These are phyloP conservation scores for Sussaba pulchella DNA, from an alignment of 2,888 invertebrate genomes.

Conservation along the genomic window DNA sequence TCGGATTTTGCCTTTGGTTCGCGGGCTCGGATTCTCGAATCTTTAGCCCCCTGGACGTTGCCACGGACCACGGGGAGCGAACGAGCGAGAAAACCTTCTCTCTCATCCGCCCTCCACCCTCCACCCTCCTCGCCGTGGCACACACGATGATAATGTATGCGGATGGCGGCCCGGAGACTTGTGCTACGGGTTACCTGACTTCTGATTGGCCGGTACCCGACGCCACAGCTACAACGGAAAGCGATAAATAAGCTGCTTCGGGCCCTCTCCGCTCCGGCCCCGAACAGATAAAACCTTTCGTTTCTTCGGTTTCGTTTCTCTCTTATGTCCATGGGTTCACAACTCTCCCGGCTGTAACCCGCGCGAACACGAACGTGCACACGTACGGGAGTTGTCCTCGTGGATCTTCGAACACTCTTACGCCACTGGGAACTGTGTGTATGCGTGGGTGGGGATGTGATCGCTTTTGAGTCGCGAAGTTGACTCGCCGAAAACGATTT, in stretches of 20 bases:
- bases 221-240: constrained; percentile 84
- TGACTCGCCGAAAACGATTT: not conserved
- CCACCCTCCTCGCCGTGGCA: constrained; percentile 56
- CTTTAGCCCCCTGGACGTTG: constrained; percentile 62
- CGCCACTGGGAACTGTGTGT: constrained; percentile 32
- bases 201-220: constrained; percentile 83
- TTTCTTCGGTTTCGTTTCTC: constrained; percentile 77
- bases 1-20: constrained; percentile 63
- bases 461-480: not conserved
- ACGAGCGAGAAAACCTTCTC: constrained; percentile 26
- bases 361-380: not conserved
- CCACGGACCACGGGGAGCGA: not conserved
- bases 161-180: constrained; percentile 83
- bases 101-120: too few relatives aligned
- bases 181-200: constrained; percentile 82
- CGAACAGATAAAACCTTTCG: constrained; percentile 83
- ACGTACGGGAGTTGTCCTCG: not conserved
- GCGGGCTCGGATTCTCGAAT: constrained; percentile 59
- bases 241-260: constrained; percentile 81
- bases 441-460: too few relatives aligned
- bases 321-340: constrained; percentile 68
- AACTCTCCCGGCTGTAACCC: constrained; percentile 62
- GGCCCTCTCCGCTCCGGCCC: constrained; percentile 60
- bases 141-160: constrained; percentile 82
- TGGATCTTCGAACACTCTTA: constrained; percentile 34